Conservation (phyloP, 1,140 invertebrate species). For the Hesperophylax magnus region DNA sequence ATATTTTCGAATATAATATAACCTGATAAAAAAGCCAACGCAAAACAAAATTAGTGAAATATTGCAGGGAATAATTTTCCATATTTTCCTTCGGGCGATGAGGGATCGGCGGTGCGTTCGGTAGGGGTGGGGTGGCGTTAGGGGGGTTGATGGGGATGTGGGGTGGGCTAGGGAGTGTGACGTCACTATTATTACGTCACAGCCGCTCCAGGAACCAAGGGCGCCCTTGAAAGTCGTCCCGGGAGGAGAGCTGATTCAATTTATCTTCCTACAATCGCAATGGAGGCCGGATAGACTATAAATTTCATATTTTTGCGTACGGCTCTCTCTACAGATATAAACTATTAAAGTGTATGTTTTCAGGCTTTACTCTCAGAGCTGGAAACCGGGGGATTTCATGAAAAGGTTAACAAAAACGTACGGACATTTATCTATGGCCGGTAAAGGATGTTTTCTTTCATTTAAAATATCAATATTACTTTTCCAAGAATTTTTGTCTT, state of each 20-base stretch:
- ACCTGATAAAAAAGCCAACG: background rate
- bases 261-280: background rate
- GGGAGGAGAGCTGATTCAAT: conserved; percentile 20
- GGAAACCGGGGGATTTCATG: background rate
- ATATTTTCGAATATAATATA: background rate
- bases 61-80: no score
- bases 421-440: no score
- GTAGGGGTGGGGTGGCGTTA: no score
- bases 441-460: no score
- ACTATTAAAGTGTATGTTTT: background rate
- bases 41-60: background rate
- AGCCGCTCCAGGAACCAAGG: conserved; percentile 44
- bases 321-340: background rate
- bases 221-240: conserved; percentile 40
- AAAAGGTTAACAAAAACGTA: background rate
- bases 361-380: background rate
- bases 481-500: no score
- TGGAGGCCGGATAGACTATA: background rate
- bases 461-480: no score
- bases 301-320: no score
- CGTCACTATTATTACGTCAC: conserved; percentile 48
- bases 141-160: background rate
- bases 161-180: background rate
- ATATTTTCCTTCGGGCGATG: background rate
- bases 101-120: background rate